Evolutionary conservation across 2,113 vertebrate species (phyloP).

Genomic region (Mastomys natalensis): DNA sequence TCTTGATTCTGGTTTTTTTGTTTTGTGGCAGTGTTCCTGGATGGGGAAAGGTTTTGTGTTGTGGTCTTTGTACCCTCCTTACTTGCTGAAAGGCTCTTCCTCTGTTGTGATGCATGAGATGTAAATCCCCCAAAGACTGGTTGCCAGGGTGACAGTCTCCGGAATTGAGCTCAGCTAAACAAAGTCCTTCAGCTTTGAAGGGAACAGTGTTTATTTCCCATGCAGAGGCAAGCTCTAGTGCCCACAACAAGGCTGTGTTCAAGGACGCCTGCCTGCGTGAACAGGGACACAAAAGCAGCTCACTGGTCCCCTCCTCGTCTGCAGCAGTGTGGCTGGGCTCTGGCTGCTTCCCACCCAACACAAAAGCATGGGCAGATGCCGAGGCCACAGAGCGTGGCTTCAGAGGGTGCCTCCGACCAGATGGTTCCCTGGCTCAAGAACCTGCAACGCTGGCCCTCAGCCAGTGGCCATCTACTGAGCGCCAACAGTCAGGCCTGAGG

Average conservation of each 20-base stretch:
- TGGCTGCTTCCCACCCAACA: not conserved
- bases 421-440: not conserved
- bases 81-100: slow-evolving; percentile 75
- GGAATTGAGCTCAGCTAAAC: slow-evolving; percentile 59
- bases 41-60: slow-evolving; percentile 49
- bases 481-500: not conserved
- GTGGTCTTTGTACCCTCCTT: slow-evolving; percentile 9
- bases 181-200: slow-evolving; percentile 66
- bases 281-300: not conserved
- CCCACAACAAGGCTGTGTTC: not conserved
- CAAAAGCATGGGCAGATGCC: not conserved
- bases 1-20: slow-evolving; percentile 47
- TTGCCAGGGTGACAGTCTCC: slow-evolving; percentile 46
- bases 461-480: not conserved
- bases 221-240: slow-evolving; percentile 17
- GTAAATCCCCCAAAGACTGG: slow-evolving; percentile 64
- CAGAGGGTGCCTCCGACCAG: not conserved
- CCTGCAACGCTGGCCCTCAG: not conserved
- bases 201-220: slow-evolving; percentile 73
- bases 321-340: not conserved
- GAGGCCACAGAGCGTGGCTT: not conserved
- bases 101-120: slow-evolving; percentile 69
- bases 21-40: not conserved
- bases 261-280: not conserved
- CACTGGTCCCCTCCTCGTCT: not conserved